These are phyloP conservation scores for Hepsetus odoe DNA, from an alignment of 2,113 vertebrate genomes.

Conservation along the genomic window DNA sequence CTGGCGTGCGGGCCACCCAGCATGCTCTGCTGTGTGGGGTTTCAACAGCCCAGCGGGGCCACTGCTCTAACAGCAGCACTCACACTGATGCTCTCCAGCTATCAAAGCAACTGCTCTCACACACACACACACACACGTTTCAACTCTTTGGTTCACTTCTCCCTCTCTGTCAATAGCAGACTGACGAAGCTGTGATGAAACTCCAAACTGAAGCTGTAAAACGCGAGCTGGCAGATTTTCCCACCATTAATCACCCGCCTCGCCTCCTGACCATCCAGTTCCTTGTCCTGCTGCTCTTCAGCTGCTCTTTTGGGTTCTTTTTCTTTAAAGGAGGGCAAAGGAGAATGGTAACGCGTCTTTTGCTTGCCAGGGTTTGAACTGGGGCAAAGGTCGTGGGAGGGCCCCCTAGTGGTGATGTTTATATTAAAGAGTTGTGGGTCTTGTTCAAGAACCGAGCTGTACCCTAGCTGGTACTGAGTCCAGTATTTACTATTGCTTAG, in stretches of 20 bases:
- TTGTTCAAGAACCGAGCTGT: too few relatives aligned
- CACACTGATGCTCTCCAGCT: conserved; percentile 83
- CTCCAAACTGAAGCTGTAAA: neutral
- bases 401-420: too few relatives aligned
- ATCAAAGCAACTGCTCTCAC: conserved; percentile 74
- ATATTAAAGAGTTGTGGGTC: too few relatives aligned
- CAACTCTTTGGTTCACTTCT: neutral
- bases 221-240: conserved; percentile 17
- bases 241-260: conserved; percentile 17
- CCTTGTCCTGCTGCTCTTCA: neutral
- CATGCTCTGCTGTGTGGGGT: conserved; percentile 62
- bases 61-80: conserved; percentile 76
- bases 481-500: too few relatives aligned
- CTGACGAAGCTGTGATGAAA: conserved; percentile 17
- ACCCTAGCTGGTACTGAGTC: too few relatives aligned
- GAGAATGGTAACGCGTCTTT: too few relatives aligned
- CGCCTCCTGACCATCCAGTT: neutral
- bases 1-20: conserved; percentile 76
- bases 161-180: conserved; percentile 5
- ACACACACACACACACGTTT: conserved; percentile 1
- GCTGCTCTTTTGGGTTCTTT: neutral
- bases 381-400: too few relatives aligned
- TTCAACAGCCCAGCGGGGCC: conserved; percentile 74
- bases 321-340: too few relatives aligned
- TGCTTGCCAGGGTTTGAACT: too few relatives aligned